These are phyloP conservation scores for Lerema accius DNA, from an alignment of 1,140 invertebrate species.

Conservation along the genomic window DNA sequence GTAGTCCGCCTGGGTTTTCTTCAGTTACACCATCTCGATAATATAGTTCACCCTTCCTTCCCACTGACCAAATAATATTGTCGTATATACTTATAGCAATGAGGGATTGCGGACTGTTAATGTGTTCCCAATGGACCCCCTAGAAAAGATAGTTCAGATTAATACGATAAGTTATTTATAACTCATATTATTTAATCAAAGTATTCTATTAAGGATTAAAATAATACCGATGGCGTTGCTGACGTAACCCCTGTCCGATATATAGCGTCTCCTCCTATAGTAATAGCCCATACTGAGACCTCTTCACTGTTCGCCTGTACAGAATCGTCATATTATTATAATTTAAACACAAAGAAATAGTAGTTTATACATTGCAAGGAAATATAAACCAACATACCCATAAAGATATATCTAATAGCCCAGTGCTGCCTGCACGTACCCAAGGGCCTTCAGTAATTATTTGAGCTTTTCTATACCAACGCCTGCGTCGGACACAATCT, in stretches of 20 bases:
- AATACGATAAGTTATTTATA: too few relatives aligned
- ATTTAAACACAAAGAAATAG: too few relatives aligned
- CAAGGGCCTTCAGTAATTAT: slow-evolving; percentile 93
- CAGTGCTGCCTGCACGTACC: slow-evolving; percentile 92
- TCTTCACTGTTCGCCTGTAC: slow-evolving; percentile 55
- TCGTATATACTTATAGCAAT: slow-evolving; percentile 87
- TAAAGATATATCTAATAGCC: slow-evolving; percentile 91
- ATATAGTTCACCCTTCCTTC: slow-evolving; percentile 92
- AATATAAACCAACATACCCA: slow-evolving; percentile 81
- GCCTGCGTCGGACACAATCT: slow-evolving; percentile 92
- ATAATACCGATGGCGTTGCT: slow-evolving; percentile 85
- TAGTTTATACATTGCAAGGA: too few relatives aligned
- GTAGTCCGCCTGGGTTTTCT: slow-evolving; percentile 83
- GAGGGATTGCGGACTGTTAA: slow-evolving; percentile 90
- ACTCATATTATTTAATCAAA: too few relatives aligned
- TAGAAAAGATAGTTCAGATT: too few relatives aligned
- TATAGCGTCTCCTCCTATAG: slow-evolving; percentile 91
- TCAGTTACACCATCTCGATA: slow-evolving; percentile 87
- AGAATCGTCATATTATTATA: slow-evolving; percentile 4
- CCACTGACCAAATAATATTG: slow-evolving; percentile 92
- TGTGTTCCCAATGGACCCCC: slow-evolving; percentile 91
- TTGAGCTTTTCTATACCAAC: slow-evolving; percentile 93
- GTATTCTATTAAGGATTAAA: slow-evolving; percentile 7
- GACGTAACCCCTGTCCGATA: slow-evolving; percentile 89
- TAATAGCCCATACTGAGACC: slow-evolving; percentile 90